These are phyloP conservation scores for Acyrthosiphon pisum DNA, from an alignment of 1,140 invertebrate species.

Conservation along the genomic window DNA sequence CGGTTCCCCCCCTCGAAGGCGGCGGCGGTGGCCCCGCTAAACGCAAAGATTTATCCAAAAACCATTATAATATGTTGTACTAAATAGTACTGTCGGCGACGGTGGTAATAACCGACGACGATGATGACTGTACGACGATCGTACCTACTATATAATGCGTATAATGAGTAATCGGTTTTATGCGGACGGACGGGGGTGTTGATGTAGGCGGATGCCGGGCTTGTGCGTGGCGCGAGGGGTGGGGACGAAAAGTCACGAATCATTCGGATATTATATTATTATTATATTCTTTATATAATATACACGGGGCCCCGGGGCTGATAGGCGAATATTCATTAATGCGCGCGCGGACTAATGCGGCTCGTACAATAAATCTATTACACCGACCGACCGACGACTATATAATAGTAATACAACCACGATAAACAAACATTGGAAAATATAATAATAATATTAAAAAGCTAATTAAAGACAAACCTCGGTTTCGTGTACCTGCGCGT, in stretches of 20 bases:
- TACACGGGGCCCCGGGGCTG: slow-evolving; percentile 13
- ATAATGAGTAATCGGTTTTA: slow-evolving; percentile 44
- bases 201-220: slow-evolving; percentile 12
- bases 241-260: slow-evolving; percentile 45
- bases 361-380: slow-evolving; percentile 50
- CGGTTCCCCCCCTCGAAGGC: neutral
- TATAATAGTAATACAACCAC: slow-evolving; percentile 6
- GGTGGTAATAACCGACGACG: neutral
- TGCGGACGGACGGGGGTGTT: slow-evolving; percentile 11
- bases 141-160: neutral
- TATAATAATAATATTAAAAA: slow-evolving; percentile 33
- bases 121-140: neutral
- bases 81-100: neutral
- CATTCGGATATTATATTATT: slow-evolving; percentile 39
- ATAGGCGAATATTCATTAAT: slow-evolving; percentile 53
- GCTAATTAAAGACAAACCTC: slow-evolving; percentile 45
- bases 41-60: neutral
- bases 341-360: neutral
- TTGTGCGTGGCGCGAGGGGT: neutral
- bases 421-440: slow-evolving; percentile 49
- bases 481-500: neutral
- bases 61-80: neutral
- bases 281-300: neutral
- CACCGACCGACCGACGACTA: slow-evolving; percentile 15
- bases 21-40: neutral